A percentile compares a stretch with the other conserved stretches of the same genome.
Conservation (phyloP, 2,888 invertebrate species). For the Villa cingulata region DNA sequence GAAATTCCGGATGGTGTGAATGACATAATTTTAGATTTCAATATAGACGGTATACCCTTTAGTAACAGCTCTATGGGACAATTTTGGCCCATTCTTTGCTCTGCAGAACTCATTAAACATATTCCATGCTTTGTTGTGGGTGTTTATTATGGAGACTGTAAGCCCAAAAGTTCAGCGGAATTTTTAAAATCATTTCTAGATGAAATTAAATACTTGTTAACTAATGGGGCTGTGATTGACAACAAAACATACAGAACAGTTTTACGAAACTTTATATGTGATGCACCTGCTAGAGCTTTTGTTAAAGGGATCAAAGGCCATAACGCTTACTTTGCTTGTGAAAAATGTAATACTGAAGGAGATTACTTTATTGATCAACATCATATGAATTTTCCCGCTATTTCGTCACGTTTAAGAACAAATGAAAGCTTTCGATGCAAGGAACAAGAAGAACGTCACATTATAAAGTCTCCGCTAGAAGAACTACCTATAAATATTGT, state of each 20-base stretch:
- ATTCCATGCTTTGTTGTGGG: too few relatives aligned
- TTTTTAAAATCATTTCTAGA: too few relatives aligned
- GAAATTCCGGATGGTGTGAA: neutral
- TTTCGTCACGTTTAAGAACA: neutral
- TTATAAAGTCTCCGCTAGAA: neutral
- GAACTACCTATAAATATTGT: conserved; percentile 4
- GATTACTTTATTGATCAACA: neutral
- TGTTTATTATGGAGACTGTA: too few relatives aligned
- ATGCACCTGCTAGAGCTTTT: neutral
- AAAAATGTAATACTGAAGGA: neutral
- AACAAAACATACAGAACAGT: too few relatives aligned
- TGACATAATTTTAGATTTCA: conserved; percentile 3
- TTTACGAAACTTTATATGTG: too few relatives aligned
- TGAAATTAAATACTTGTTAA: too few relatives aligned
- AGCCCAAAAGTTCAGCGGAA: too few relatives aligned
- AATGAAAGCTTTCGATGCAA: neutral
- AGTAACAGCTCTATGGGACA: conserved; percentile 2
- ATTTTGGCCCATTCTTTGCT: conserved; percentile 6
- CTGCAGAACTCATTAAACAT: too few relatives aligned
- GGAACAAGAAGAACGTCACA: conserved; percentile 2
- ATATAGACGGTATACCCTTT: conserved; percentile 4
- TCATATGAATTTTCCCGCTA: neutral
- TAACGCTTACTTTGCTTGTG: neutral
- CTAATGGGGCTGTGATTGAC: too few relatives aligned
- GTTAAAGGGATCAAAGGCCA: neutral